Evolutionary conservation across 2,113 vertebrate species (phyloP), one percentile per base, ranked within the genome.

Genomic region (Nothocercus nigrocapillus): DNA sequence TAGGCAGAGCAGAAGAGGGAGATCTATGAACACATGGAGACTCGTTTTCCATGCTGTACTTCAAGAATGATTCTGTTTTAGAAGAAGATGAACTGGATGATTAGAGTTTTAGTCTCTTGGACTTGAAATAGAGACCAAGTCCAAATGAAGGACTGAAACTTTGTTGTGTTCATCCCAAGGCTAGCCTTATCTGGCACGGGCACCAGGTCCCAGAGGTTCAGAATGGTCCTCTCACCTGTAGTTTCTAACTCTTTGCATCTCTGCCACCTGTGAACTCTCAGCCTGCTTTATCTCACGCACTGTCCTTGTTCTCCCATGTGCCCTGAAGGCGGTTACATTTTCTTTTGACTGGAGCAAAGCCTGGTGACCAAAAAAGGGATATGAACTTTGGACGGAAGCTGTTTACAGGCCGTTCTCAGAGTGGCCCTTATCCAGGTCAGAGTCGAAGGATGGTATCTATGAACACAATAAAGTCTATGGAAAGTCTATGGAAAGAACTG

Each of bases 71-170:
- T 13, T 76, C 58, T 77, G 54, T 56, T 32, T 42, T 24, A 25
- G 44, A 44, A 56, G 34, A 51, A 34, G 74, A 27, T 28, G 12
- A 69, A 34, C 28, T 47, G 20, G 11, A 20, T 27, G 24, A 49
- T 45, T 21, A 72, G 6, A 6, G 40, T 77, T 90, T 61, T 64
- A 38, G 5, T 56, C 20, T 56, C 67, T 32, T 9, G 44, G 24
- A 34, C 74, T 32, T 69, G 67, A n/a, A 30, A 67, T 0, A 0
- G 47, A 32, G 9, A 67, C 15, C 66, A 70, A 72, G n/a, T 0
- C 0, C 45, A 72, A 13, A 20, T 3, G 38, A n/a, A 88, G 27
- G 5, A 54, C 9, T 49, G 51, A n/a, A 30, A 34, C 8, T 19
- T 10, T 66, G 49, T 16, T n/a, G 12, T 53, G 62, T 16, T 68